These are phyloP conservation scores for Mesoligia furuncula DNA, from an alignment of 2,888 invertebrate species.

Conservation along the genomic window DNA sequence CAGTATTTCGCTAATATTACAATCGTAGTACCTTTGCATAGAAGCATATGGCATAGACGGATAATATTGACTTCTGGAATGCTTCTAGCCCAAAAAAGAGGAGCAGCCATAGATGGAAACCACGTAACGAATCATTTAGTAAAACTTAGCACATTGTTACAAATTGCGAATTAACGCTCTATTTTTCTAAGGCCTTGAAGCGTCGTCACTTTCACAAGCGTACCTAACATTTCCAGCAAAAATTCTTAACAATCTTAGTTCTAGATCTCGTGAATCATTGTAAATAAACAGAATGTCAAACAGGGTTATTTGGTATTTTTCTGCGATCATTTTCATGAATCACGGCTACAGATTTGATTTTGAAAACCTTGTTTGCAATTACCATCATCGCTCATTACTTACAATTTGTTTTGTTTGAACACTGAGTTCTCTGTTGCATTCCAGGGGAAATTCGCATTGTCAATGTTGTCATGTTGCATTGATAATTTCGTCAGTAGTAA, in stretches of 20 bases:
- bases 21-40: not conserved
- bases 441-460: conserved; percentile 41
- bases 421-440: conserved; percentile 26
- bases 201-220: conserved; percentile 50
- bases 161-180: conserved; percentile 42
- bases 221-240: conserved; percentile 40
- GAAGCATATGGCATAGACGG: not conserved
- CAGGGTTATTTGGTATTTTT: conserved; percentile 45
- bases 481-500: conserved; percentile 50
- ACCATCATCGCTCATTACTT: conserved; percentile 29
- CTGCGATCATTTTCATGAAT: conserved; percentile 37
- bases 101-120: not conserved
- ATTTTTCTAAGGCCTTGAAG: conserved; percentile 53
- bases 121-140: conserved; percentile 19
- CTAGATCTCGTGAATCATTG: conserved; percentile 45
- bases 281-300: conserved; percentile 2
- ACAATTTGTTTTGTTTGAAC: conserved; percentile 16
- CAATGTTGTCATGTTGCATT: conserved; percentile 50
- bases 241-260: conserved; percentile 38
- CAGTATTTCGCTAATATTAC: not conserved
- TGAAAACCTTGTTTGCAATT: conserved; percentile 32
- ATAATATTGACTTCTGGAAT: conserved; percentile 1
- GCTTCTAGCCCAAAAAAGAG: conserved; percentile 6
- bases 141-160: conserved; percentile 38
- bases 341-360: not conserved